Conservation (phyloP, 1,140 invertebrate genomes). For the Hirudo medicinalis region DNA sequence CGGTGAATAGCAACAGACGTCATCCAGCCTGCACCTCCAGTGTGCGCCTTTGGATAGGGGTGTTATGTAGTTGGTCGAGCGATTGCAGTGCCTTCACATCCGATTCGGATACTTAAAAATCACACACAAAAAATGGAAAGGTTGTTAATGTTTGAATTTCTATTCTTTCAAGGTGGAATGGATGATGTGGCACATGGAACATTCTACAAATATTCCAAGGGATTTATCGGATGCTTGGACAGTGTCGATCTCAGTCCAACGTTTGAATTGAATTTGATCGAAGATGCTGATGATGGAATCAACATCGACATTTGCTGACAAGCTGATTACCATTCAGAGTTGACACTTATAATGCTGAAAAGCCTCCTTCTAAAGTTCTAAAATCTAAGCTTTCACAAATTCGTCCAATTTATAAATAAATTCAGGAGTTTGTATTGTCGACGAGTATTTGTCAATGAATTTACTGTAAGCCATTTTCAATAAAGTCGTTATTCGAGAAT, state of each 20-base stretch:
- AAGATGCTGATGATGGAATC: not conserved
- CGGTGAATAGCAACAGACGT: too few species aligned
- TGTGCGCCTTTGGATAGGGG: not conserved
- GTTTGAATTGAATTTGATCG: slow-evolving; percentile 45
- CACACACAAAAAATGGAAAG: not conserved
- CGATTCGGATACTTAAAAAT: not conserved
- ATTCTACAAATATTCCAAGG: slow-evolving; percentile 52
- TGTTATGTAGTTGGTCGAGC: not conserved
- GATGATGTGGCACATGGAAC: slow-evolving; percentile 54
- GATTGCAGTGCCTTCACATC: not conserved
- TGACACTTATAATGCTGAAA: too few species aligned
- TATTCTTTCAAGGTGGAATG: slow-evolving; percentile 52
- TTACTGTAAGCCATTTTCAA: too few species aligned
- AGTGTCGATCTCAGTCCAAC: slow-evolving; percentile 63
- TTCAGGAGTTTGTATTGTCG: too few species aligned
- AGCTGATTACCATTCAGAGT: too few species aligned
- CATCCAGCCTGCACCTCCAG: not conserved
- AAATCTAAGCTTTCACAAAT: too few species aligned
- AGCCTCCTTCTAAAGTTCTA: too few species aligned
- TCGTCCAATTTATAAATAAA: too few species aligned
- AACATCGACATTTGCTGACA: not conserved
- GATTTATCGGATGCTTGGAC: slow-evolving; percentile 64
- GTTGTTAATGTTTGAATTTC: not conserved
- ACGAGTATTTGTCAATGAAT: too few species aligned
- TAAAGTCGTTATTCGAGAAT: too few species aligned